Evolutionary conservation across 2,888 invertebrate genomes (phyloP).

Genomic region (Tillus elongatus): DNA sequence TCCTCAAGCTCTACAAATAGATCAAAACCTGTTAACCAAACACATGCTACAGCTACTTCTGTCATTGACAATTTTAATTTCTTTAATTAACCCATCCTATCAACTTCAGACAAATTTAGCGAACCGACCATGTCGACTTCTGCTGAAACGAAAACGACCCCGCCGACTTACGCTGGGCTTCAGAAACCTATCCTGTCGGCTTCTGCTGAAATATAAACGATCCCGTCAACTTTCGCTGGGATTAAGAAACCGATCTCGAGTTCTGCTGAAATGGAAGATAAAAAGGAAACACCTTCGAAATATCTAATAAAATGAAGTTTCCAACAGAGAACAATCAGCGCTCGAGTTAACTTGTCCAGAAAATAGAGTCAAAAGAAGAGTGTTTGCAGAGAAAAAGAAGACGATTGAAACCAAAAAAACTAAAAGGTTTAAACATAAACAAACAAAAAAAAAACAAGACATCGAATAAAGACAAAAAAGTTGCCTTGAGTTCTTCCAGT

Average conservation of each 20-base stretch:
- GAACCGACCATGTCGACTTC: conserved; percentile 1
- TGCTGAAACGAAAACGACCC: conserved; percentile 1
- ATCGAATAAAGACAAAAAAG: no score
- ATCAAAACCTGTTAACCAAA: neutral
- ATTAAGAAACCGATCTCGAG: neutral
- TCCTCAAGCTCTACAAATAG: neutral
- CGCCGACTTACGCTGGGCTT: conserved; percentile 2
- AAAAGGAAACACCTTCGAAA: conserved; percentile 2
- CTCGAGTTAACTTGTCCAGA: conserved; percentile 2
- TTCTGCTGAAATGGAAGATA: neutral
- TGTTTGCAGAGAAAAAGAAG: conserved; percentile 2
- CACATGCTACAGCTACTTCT: conserved; percentile 4
- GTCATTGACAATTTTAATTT: conserved; percentile 3
- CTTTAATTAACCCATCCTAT: conserved; percentile 1
- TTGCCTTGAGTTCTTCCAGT: no score
- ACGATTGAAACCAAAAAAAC: conserved; percentile 3
- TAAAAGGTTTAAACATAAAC: no score
- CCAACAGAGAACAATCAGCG: conserved; percentile 4
- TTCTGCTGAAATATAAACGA: neutral
- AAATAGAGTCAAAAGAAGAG: neutral
- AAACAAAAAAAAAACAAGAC: no score
- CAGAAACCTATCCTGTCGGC: conserved; percentile 2
- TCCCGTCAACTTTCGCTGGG: conserved; percentile 4
- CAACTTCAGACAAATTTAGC: conserved; percentile 1
- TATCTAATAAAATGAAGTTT: neutral